phyloP scores from a whole-genome alignment of 2,888 invertebrate genomes.

The Digitonthophagus gazella region DNA sequence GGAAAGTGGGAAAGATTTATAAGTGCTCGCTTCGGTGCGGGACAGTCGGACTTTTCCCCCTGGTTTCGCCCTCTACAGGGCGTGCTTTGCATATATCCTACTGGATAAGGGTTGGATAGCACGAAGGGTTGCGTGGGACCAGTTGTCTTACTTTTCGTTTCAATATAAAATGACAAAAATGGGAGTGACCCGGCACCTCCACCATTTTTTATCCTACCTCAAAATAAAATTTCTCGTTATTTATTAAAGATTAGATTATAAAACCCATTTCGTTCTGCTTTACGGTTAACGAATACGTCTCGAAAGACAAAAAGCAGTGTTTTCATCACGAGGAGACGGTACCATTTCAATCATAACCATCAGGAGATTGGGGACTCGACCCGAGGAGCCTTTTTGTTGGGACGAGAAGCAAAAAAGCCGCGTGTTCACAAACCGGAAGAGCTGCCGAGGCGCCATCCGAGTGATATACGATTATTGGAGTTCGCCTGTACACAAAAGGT shows the following conservation, averaged over 20 bases:
- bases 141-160: background rate
- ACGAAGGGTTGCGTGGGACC: background rate
- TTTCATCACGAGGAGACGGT: no score
- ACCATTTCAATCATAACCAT: background rate
- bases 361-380: background rate
- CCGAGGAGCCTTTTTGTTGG: no score
- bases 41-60: background rate
- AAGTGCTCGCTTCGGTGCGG: background rate
- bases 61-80: background rate
- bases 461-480: background rate
- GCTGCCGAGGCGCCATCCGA: background rate
- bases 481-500: background rate
- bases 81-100: background rate
- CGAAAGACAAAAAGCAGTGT: no score
- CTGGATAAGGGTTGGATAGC: background rate
- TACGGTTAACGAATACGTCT: no score
- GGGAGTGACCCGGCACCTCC: slow-evolving; percentile 4
- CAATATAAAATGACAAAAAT: background rate
- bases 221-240: no score
- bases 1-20: background rate
- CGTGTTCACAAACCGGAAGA: background rate
- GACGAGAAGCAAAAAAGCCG: background rate
- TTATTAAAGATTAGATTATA: no score
- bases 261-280: no score
- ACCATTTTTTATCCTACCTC: no score